Conservation (phyloP, 2,888 invertebrate species). For the Pristionchus arcanus region DNA sequence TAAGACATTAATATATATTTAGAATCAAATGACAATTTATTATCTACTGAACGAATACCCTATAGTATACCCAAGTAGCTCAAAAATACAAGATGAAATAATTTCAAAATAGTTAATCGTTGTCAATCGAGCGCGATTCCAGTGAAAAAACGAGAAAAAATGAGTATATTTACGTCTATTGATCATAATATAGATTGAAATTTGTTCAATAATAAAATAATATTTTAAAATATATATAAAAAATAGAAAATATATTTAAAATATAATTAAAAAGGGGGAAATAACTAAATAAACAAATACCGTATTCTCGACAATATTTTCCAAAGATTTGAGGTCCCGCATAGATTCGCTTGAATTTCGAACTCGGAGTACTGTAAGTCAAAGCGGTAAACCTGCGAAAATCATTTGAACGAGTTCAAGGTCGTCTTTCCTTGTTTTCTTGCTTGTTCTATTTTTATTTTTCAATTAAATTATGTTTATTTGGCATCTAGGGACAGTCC, state of each 20-base stretch:
- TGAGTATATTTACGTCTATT: too few relatives aligned
- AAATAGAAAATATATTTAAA: not conserved
- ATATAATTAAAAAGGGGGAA: too few relatives aligned
- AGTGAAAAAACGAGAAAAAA: too few relatives aligned
- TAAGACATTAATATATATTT: too few relatives aligned
- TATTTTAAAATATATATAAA: not conserved
- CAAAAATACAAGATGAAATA: too few relatives aligned
- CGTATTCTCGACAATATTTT: too few relatives aligned
- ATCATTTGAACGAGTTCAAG: not conserved
- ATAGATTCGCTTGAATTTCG: not conserved
- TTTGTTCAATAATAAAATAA: not conserved
- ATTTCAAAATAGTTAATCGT: too few relatives aligned
- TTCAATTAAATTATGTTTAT: not conserved
- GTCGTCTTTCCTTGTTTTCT: not conserved
- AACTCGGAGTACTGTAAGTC: conserved; percentile 13
- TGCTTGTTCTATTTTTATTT: not conserved
- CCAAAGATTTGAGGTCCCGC: not conserved
- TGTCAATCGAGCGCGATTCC: too few relatives aligned
- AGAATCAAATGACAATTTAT: not conserved
- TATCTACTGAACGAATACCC: too few relatives aligned
- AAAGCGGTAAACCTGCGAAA: too few relatives aligned
- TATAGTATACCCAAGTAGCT: too few relatives aligned
- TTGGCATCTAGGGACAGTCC: not conserved
- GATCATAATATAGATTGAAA: too few relatives aligned
- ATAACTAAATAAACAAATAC: not conserved